Conservation (phyloP, 92 coral and sea anemone genomes). For the Chrysogorgia sp. region DNA sequence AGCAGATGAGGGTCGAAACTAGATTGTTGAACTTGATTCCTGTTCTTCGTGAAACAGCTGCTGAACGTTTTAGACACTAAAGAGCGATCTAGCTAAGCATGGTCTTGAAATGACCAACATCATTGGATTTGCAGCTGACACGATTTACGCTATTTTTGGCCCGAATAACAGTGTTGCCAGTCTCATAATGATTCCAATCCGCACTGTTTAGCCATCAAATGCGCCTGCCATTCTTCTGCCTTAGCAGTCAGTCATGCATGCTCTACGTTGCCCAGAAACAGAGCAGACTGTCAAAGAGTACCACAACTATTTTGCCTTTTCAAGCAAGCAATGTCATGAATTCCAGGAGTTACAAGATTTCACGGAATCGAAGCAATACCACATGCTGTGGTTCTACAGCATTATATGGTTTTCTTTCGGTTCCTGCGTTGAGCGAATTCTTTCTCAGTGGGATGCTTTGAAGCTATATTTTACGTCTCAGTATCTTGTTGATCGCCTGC, state of each 20-base stretch:
- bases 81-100: conserved; percentile 35
- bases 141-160: conserved; percentile 21
- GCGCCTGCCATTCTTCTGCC: conserved; percentile 37
- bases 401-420: conserved; percentile 38
- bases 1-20: conserved; percentile 14
- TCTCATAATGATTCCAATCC: conserved; percentile 22
- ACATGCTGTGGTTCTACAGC: conserved; percentile 25
- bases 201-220: conserved; percentile 30
- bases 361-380: conserved; percentile 28
- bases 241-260: conserved; percentile 26
- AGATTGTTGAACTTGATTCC: conserved; percentile 29
- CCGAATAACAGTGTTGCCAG: conserved; percentile 30
- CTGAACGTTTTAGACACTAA: conserved; percentile 11
- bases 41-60: conserved; percentile 24
- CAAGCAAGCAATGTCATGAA: conserved; percentile 30
- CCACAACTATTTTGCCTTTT: conserved; percentile 32
- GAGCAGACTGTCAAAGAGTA: conserved; percentile 31
- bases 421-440: conserved; percentile 25
- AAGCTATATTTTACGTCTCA: conserved; percentile 28
- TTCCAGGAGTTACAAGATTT: conserved; percentile 36
- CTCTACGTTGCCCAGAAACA: conserved; percentile 14
- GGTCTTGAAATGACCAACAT: conserved; percentile 10
- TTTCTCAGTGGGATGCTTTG: conserved; percentile 35
- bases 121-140: conserved; percentile 41
- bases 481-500: conserved; percentile 11